Base-by-base conservation (phyloP, 2,797 vertebrate genomes). In the Adelosebastes latens region DNA sequence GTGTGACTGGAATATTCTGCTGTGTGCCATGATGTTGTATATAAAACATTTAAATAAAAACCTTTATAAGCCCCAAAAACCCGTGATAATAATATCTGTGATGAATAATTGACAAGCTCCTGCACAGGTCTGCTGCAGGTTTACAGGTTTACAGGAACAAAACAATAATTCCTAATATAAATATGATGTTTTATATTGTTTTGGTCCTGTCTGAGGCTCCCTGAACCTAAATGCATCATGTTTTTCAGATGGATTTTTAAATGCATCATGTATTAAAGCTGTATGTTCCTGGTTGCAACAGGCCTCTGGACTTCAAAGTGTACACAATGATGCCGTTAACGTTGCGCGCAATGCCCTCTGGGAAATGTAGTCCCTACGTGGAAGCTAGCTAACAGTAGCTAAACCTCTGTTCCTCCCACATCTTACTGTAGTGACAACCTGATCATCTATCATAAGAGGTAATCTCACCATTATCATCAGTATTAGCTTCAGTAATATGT, bases 321-420 rank as follows among this genome's bases (percentile, higher is more conserved):
- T 75, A 77, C 85, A 85, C 75, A 77, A 22, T 36, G 76, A 78
- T 63, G 77, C 76, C 2, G 64, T 24, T n/a, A 49, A 69, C 55
- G 22, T 12, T 9, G 5, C 36, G 36, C 36, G 74, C 68, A 69
- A 56, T 80, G 88, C 72, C 31, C 58, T 69, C 1, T 84, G 89
- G 89, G 20, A 83, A 82, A 82, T 87, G 89, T 85, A 88, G 89
- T 93, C 59, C 53, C 6, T 14, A 9, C 0, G 4, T 2, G 9
- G 5, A 36, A 18, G 61, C 72, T 82, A 87, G 69, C 70, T 29
- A 49, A 39, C 13, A 12, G 14, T 6, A 60, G 82, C 77, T 78
- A 84, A 85, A 34, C 46, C 22, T 61, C 22, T 34, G 24, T 22
- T 71, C 58, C 29, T 31, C 16, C n/a, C 14, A 27, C 61, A 34